Conservation (phyloP, 2,888 invertebrate genomes). For the Ferdinandea cuprea region DNA sequence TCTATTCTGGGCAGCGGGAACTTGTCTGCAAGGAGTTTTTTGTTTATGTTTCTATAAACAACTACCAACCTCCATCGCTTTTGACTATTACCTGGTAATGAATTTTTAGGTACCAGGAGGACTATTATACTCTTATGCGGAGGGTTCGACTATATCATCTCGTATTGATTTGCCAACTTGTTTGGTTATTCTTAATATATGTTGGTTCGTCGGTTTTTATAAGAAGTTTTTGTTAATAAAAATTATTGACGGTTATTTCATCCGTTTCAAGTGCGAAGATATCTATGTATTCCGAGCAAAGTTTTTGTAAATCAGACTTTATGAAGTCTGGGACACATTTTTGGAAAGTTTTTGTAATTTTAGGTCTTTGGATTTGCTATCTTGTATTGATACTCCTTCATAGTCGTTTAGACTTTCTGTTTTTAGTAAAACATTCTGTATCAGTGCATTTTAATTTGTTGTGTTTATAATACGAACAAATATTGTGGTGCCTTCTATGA, state of each 20-base stretch:
- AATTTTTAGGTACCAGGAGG: conserved; percentile 21
- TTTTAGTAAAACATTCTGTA: neutral
- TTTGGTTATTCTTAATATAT: conserved; percentile 19
- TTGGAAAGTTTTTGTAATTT: conserved; percentile 10
- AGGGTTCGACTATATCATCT: conserved; percentile 22
- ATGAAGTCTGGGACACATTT: conserved; percentile 19
- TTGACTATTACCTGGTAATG: conserved; percentile 1
- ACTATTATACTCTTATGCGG: conserved; percentile 29
- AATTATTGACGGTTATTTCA: conserved; percentile 7
- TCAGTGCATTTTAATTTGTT: conserved; percentile 27
- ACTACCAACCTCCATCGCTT: conserved; percentile 27
- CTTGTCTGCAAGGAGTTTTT: conserved; percentile 2
- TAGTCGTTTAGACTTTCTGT: conserved; percentile 30
- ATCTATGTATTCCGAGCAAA: conserved; percentile 15
- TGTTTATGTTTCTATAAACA: conserved; percentile 14
- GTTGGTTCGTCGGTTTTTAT: conserved; percentile 21
- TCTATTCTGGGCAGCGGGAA: too few species aligned
- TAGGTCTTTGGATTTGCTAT: neutral
- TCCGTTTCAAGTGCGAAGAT: conserved; percentile 15
- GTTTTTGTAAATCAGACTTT: conserved; percentile 16
- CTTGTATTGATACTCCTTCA: conserved; percentile 7
- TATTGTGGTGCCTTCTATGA: neutral
- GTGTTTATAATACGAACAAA: conserved; percentile 13
- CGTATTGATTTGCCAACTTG: too few species aligned
- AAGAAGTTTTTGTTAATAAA: conserved; percentile 18